A percentile compares a stretch with the other conserved stretches of the same genome.
These are phyloP conservation scores for Halocynthia roretzi DNA, from an alignment of 23 tunicate species.

Conservation along the genomic window DNA sequence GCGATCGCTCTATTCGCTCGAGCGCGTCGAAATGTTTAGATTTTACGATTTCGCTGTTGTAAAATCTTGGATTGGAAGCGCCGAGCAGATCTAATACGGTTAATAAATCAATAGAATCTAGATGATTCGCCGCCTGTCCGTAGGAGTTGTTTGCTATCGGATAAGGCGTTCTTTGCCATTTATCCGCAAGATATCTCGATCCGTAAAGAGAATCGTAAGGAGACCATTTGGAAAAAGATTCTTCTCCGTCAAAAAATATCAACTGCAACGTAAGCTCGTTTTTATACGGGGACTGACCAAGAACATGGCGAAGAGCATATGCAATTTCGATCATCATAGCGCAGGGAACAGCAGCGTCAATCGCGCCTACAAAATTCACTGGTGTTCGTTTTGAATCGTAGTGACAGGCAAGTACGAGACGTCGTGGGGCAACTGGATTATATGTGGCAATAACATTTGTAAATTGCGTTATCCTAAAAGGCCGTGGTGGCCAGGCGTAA, in stretches of 20 bases:
- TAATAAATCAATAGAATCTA: conserved; percentile 14
- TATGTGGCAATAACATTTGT: conserved; percentile 65
- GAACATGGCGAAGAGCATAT: conserved; percentile 21
- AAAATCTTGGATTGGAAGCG: conserved; percentile 14
- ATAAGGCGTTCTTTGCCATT: conserved; percentile 47
- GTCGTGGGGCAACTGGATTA: conserved; percentile 61
- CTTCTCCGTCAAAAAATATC: conserved; percentile 93
- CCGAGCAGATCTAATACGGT: conserved; percentile 10
- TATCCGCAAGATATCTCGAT: conserved; percentile 63
- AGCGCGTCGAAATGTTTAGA: conserved; percentile 8
- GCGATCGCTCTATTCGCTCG: conserved; percentile 3
- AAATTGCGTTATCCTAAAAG: conserved; percentile 18
- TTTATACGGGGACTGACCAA: background rate
- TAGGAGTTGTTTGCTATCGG: background rate
- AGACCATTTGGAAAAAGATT: conserved; percentile 84
- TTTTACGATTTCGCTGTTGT: conserved; percentile 9
- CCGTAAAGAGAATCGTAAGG: conserved; percentile 71
- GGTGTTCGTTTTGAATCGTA: conserved; percentile 82
- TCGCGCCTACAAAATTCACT: conserved; percentile 68
- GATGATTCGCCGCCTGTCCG: background rate
- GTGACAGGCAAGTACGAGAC: conserved; percentile 90
- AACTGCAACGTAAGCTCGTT: conserved; percentile 63
- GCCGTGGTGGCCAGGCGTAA: conserved; percentile 47
- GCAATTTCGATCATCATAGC: conserved; percentile 93
- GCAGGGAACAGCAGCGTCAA: conserved; percentile 98